Conservation (phyloP, 2,113 vertebrate genomes). For the Ictidomys tridecemlineatus region DNA sequence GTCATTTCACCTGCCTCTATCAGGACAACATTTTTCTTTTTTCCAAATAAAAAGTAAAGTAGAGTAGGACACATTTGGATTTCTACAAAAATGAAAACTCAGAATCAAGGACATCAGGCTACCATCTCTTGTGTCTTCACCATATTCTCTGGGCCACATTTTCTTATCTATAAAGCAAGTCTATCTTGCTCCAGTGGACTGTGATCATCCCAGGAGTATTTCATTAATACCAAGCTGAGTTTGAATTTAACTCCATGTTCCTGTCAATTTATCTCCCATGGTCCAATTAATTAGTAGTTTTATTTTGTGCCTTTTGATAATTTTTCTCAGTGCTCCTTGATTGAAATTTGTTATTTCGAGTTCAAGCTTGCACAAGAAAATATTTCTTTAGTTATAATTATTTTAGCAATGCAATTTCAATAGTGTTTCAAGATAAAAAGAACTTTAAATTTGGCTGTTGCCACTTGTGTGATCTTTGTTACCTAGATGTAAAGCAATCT, state of each 20-base stretch:
- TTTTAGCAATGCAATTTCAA: slow-evolving; percentile 70
- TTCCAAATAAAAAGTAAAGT: background rate
- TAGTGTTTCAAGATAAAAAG: slow-evolving; percentile 64
- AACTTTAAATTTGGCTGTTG: slow-evolving; percentile 60
- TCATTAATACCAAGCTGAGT: background rate
- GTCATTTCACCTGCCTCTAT: background rate
- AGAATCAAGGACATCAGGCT: background rate
- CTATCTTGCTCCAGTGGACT: background rate
- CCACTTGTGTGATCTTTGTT: slow-evolving; percentile 52
- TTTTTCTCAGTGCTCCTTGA: slow-evolving; percentile 49
- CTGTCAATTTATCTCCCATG: background rate
- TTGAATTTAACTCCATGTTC: background rate
- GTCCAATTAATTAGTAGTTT: slow-evolving; percentile 59
- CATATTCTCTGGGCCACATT: background rate
- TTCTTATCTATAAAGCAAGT: background rate
- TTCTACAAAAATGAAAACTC: background rate
- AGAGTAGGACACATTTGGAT: background rate
- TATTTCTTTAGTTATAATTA: slow-evolving; percentile 64
- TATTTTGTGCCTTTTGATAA: slow-evolving; percentile 50
- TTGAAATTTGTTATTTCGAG: slow-evolving; percentile 39
- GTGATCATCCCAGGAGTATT: background rate
- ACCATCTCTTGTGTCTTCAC: background rate
- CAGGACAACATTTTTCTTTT: background rate
- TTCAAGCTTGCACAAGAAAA: slow-evolving; percentile 57
- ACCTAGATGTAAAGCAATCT: slow-evolving; percentile 44